phyloP scores from a whole-genome alignment of 2,113 vertebrate species.

The Meriones unguiculatus region DNA sequence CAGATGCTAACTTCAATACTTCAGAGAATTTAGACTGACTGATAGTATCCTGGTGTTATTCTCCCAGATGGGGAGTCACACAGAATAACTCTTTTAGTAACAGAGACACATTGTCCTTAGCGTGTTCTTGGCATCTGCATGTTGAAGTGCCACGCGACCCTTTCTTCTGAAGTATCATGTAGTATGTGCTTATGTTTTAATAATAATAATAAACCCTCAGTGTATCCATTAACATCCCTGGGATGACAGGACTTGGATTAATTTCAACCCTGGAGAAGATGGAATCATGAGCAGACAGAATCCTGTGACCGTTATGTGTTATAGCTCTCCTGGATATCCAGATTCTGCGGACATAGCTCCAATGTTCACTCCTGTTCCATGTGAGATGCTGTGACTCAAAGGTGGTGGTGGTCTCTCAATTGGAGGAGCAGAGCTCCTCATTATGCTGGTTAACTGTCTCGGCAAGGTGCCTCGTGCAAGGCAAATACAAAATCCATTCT shows the following conservation, averaged over 20 bases:
- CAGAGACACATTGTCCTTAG: neutral
- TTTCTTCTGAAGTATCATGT: neutral
- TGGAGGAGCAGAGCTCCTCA: neutral
- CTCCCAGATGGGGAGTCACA: neutral
- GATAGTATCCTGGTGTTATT: neutral
- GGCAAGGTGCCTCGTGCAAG: neutral
- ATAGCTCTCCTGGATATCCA: neutral
- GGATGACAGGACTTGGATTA: neutral
- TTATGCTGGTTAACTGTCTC: neutral
- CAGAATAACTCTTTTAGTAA: neutral
- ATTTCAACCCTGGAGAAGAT: neutral
- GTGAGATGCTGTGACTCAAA: neutral
- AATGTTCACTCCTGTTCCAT: neutral
- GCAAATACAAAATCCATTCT: neutral
- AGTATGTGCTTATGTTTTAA: neutral
- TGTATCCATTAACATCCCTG: neutral
- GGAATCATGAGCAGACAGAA: neutral
- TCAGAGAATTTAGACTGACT: neutral
- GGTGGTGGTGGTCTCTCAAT: neutral
- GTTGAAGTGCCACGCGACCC: neutral
- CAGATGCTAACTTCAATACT: neutral
- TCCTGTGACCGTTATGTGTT: neutral
- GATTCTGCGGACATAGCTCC: neutral
- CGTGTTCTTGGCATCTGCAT: neutral
- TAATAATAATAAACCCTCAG: neutral